Evolutionary conservation across 2,888 invertebrate genomes (phyloP).

Genomic region (Cantharis lateralis): DNA sequence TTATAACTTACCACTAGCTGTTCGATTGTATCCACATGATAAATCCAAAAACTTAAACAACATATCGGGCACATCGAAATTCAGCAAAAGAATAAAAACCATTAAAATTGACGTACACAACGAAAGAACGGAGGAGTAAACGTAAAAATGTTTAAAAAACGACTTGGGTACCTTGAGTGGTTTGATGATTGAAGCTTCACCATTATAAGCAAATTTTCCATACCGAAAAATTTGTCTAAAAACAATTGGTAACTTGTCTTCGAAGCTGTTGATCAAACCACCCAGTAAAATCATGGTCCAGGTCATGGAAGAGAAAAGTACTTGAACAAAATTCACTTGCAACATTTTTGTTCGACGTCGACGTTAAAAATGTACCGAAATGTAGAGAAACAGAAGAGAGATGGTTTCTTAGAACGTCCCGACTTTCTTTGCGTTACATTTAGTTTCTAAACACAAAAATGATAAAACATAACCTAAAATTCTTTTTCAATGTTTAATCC

Average conservation of each 20-base stretch:
- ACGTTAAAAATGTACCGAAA: neutral
- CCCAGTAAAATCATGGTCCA: slow-evolving; percentile 60
- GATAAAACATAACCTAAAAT: neutral
- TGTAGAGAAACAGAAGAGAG: neutral
- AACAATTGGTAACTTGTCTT: slow-evolving; percentile 68
- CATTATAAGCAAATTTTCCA: slow-evolving; percentile 72
- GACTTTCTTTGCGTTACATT: neutral
- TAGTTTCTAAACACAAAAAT: neutral
- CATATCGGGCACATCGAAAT: slow-evolving; percentile 56
- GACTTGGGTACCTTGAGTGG: slow-evolving; percentile 74
- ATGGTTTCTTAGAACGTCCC: neutral
- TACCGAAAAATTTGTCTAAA: slow-evolving; percentile 71
- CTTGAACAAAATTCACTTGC: slow-evolving; percentile 44
- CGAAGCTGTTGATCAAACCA: slow-evolving; percentile 66
- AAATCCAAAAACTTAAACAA: slow-evolving; percentile 59
- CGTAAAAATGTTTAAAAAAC: slow-evolving; percentile 82
- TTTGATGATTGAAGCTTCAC: slow-evolving; percentile 51
- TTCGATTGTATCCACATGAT: slow-evolving; percentile 51
- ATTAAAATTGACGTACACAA: slow-evolving; percentile 58
- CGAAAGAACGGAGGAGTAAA: slow-evolving; percentile 67
- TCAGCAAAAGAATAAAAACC: slow-evolving; percentile 35
- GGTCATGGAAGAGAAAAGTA: slow-evolving; percentile 44
- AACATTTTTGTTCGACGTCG: slow-evolving; percentile 12
- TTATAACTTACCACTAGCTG: slow-evolving; percentile 58
- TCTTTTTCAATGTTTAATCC: neutral